phyloP scores from a whole-genome alignment of 1,140 invertebrate species.

The Phymastichus coffea region DNA sequence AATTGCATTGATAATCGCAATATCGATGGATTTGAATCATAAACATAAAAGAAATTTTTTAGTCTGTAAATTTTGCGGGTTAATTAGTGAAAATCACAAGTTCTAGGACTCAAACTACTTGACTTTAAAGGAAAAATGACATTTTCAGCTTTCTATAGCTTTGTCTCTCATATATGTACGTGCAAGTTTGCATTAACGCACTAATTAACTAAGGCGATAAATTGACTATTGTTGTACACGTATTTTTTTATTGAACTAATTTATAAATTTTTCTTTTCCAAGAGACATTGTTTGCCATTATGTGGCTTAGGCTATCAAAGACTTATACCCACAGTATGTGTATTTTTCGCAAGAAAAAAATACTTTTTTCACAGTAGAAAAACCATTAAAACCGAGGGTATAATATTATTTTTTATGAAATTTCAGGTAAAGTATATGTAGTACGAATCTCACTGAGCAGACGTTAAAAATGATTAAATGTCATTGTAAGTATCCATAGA shows the following conservation, averaged over 20 bases:
- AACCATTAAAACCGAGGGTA: no score
- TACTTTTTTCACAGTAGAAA: background rate
- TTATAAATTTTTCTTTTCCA: background rate
- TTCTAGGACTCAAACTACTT: background rate
- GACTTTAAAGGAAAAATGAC: slow-evolving; percentile 10
- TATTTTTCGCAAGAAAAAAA: slow-evolving; percentile 5
- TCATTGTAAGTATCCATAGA: slow-evolving; percentile 24
- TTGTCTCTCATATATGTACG: slow-evolving; percentile 1
- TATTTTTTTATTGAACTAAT: slow-evolving; percentile 3
- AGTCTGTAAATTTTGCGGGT: no score
- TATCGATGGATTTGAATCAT: no score
- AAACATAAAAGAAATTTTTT: no score
- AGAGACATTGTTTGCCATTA: slow-evolving; percentile 5
- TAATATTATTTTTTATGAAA: slow-evolving; percentile 18
- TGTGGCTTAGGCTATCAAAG: background rate
- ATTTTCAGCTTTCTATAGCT: slow-evolving; percentile 18
- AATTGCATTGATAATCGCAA: no score
- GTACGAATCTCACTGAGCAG: slow-evolving; percentile 22
- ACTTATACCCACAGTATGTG: background rate
- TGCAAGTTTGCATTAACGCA: background rate
- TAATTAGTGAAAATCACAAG: slow-evolving; percentile 19
- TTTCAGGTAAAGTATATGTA: slow-evolving; percentile 18
- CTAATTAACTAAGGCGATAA: slow-evolving; percentile 8
- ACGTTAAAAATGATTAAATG: slow-evolving; percentile 19
- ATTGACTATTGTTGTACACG: slow-evolving; percentile 6